Evolutionary conservation across 1,140 invertebrate species (phyloP).

Genomic region (Mercenaria mercenaria): DNA sequence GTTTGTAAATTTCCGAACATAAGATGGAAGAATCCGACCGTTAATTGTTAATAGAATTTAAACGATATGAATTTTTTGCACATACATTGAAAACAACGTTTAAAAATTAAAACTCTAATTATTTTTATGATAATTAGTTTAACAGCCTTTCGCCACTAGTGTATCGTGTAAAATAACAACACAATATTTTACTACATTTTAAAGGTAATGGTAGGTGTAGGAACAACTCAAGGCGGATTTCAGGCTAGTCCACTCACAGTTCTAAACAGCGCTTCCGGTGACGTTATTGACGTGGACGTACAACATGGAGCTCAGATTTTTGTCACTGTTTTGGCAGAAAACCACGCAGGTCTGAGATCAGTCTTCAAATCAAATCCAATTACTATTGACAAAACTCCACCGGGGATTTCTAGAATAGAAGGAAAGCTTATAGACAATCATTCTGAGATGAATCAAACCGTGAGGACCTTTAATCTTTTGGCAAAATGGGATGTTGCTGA

Average conservation of each 20-base stretch:
- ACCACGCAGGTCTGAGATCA: conserved; percentile 61
- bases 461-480: neutral
- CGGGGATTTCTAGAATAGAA: conserved; percentile 24
- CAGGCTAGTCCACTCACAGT: conserved; percentile 46
- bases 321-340: conserved; percentile 61
- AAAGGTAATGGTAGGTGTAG: conserved; percentile 48
- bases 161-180: too few species aligned
- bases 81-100: too few species aligned
- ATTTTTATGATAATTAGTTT: too few species aligned
- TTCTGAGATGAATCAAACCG: neutral
- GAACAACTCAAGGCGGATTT: conserved; percentile 64
- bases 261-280: conserved; percentile 8
- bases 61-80: too few species aligned
- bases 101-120: too few species aligned
- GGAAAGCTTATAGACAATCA: neutral
- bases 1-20: too few species aligned
- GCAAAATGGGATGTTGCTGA: conserved; percentile 55
- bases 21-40: too few species aligned
- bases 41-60: too few species aligned
- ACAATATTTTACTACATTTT: too few species aligned
- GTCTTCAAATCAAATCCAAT: conserved; percentile 52
- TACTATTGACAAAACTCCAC: conserved; percentile 61
- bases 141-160: too few species aligned
- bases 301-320: conserved; percentile 51
- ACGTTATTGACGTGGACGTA: conserved; percentile 28